A percentile compares a stretch with the other conserved stretches of the same genome.
Conservation (phyloP, 2,113 vertebrate species). For the Eira barbara region DNA sequence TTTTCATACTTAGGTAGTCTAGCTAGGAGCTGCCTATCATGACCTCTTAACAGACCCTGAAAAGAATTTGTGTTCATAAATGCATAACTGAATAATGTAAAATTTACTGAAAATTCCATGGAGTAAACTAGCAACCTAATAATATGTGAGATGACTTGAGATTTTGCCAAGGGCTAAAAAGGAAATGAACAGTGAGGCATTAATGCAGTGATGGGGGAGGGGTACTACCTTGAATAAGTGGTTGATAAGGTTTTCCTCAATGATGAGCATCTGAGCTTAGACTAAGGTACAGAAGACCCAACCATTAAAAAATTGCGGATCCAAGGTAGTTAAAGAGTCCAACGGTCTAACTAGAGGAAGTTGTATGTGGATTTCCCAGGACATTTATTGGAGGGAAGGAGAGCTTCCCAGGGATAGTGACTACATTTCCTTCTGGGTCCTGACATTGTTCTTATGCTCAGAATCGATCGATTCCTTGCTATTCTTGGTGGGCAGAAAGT, state of each 20-base stretch:
- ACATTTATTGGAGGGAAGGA: not conserved
- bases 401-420: not conserved
- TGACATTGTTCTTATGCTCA: conserved; percentile 30
- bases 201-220: not conserved
- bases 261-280: not conserved
- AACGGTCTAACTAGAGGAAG: not conserved
- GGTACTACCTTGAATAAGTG: not conserved
- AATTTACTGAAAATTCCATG: not conserved
- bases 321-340: not conserved
- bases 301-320: not conserved
- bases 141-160: not conserved
- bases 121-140: not conserved
- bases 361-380: not conserved
- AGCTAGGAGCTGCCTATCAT: not conserved
- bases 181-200: not conserved
- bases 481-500: conserved; percentile 64
- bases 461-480: conserved; percentile 37
- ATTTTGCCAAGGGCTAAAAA: not conserved
- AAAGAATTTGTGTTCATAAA: not conserved
- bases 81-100: not conserved
- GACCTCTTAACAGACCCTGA: not conserved
- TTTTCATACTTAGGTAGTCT: not conserved
- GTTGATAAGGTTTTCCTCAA: not conserved
- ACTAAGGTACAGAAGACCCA: not conserved
- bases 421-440: not conserved